Conservation (phyloP, 2,888 invertebrate genomes). For the Zelleria hepariella region DNA sequence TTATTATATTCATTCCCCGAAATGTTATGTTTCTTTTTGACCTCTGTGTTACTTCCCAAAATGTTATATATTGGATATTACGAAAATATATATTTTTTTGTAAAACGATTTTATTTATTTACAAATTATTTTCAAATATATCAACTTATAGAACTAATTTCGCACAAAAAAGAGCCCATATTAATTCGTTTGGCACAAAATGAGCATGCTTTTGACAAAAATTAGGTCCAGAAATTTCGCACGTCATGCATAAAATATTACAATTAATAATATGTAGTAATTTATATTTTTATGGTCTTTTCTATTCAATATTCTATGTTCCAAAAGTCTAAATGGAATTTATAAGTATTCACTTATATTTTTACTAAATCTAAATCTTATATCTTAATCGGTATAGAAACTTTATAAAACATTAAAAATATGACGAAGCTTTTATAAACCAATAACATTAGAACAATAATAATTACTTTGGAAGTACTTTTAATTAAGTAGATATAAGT, state of each 20-base stretch:
- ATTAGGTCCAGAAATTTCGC: not conserved
- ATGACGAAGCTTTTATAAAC: not conserved
- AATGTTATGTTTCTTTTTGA: not conserved
- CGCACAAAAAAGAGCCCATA: conserved; percentile 33
- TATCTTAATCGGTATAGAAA: not conserved
- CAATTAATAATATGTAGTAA: too few species aligned
- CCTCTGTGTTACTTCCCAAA: not conserved
- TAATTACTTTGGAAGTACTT: not conserved
- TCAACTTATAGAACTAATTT: conserved; percentile 50
- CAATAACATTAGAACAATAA: not conserved
- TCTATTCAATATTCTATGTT: not conserved
- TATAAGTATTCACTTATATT: not conserved
- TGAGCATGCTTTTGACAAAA: not conserved
- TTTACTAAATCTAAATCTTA: not conserved
- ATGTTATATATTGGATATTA: too few species aligned
- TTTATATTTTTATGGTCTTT: not conserved
- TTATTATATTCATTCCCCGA: not conserved
- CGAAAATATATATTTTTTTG: too few species aligned
- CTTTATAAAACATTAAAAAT: not conserved
- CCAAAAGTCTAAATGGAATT: too few species aligned
- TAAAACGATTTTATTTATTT: conserved; percentile 49
- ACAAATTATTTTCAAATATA: conserved; percentile 43
- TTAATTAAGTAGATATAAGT: too few species aligned
- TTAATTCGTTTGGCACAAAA: conserved; percentile 35
- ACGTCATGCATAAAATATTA: too few species aligned